Evolutionary conservation across 92 coral and sea anemone species (phyloP).

Genomic region (Palythoa grandis): DNA sequence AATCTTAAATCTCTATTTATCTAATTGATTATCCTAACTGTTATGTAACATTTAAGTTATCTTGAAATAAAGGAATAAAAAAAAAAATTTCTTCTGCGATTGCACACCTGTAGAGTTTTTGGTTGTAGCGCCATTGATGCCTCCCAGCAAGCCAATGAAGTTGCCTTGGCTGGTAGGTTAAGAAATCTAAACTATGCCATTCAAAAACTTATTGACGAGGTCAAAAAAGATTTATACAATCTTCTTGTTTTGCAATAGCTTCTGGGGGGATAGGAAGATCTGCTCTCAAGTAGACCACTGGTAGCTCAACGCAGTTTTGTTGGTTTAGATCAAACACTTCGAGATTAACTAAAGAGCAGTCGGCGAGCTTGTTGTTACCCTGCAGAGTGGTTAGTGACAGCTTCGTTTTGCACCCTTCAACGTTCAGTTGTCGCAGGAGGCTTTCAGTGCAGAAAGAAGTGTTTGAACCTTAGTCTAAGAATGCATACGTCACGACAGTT

Average conservation of each 20-base stretch:
- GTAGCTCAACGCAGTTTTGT: neutral
- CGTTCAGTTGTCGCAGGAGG: constrained; percentile 8
- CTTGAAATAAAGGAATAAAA: too few relatives aligned
- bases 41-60: too few relatives aligned
- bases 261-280: constrained; percentile 31
- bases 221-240: too few relatives aligned
- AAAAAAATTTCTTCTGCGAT: too few relatives aligned
- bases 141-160: too few relatives aligned
- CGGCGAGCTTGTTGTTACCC: neutral
- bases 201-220: too few relatives aligned
- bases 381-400: constrained; percentile 40
- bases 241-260: neutral
- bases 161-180: too few relatives aligned
- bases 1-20: too few relatives aligned
- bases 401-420: constrained; percentile 5
- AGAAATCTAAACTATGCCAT: too few relatives aligned
- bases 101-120: too few relatives aligned
- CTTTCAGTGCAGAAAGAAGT: constrained; percentile 44
- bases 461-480: constrained; percentile 45
- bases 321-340: constrained; percentile 25
- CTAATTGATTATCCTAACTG: too few relatives aligned
- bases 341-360: constrained; percentile 29
- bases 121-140: too few relatives aligned
- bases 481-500: constrained; percentile 45
- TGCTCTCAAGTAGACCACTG: neutral